Percentiles rank a stretch among this genome's conserved stretches.
Conservation (phyloP, 1,140 invertebrate species). For the Mylabris phalerata region DNA sequence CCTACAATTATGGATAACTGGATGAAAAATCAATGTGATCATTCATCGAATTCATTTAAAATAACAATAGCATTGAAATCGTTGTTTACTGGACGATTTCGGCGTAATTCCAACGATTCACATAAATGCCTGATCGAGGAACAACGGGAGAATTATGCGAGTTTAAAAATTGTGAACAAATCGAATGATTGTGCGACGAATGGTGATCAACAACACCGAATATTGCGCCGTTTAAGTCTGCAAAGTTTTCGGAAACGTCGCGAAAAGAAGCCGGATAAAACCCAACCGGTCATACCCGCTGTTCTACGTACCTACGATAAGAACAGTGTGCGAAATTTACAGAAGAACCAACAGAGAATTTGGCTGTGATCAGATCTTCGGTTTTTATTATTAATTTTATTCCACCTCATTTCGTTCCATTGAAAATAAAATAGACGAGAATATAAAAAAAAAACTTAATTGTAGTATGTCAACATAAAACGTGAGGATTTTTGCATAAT, state of each 20-base stretch:
- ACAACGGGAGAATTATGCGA: not conserved
- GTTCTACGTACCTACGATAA: slow-evolving; percentile 30
- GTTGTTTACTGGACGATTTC: not conserved
- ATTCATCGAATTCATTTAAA: not conserved
- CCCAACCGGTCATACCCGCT: slow-evolving; percentile 21
- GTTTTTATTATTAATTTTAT: not conserved
- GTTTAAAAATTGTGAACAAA: not conserved
- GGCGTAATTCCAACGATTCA: not conserved
- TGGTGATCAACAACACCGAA: not conserved
- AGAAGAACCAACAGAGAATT: not conserved
- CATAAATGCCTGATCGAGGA: not conserved
- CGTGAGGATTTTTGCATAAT: too few relatives aligned
- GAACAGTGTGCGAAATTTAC: not conserved
- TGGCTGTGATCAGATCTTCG: slow-evolving; percentile 6
- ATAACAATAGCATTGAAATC: not conserved
- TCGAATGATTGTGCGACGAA: slow-evolving; percentile 8
- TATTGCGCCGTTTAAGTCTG: slow-evolving; percentile 23
- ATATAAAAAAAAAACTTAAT: not conserved
- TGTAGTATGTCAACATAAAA: too few relatives aligned
- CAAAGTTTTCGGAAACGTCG: slow-evolving; percentile 22
- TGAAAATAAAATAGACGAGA: not conserved
- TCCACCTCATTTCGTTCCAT: not conserved
- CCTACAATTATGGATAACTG: slow-evolving; percentile 12
- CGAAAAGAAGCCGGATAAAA: slow-evolving; percentile 21
- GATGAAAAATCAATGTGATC: slow-evolving; percentile 10